Evolutionary conservation across 2,113 vertebrate genomes (phyloP), one percentile per base, ranked within the genome.

Genomic region (Dipodomys merriami): DNA sequence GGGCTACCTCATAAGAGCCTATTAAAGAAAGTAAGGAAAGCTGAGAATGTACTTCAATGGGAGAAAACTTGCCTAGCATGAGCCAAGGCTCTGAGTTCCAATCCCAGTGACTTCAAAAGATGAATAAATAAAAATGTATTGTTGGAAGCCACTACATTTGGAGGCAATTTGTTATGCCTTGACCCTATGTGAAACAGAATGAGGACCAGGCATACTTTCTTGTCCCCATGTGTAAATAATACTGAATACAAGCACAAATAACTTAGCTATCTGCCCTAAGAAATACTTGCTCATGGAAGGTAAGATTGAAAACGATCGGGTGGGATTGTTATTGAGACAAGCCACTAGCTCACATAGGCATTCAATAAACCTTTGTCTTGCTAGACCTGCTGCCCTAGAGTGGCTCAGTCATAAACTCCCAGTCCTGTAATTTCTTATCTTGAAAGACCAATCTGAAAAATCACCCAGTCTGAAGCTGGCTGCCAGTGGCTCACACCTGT

Each of bases 211-310:
- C 64, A 74, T 93, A 77, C 18, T 46, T 79, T 73, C n/a, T 27
- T 77, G n/a, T 79, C 64, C 74, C 30, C 30, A 5, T 49, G 49
- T 49, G 49, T 49, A 49, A 49, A 49, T 49, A 49, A 49, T 49
- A 49, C 49, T 49, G 49, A 49, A 49, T 49, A 91, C 22, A 86
- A 78, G 44, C 77, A 86, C 73, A 93, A 94, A 89, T 64, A 88
- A 79, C 35, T 78, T 78, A 68, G 74, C 69, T 88, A 73, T 76
- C 91, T 78, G 46, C 57, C 79, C 44, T 90, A 82, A 87, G 79
- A 79, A 94, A 95, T 46, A 49, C 72, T 88, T 90, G 68, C 86
- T 87, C 88, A 67, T 83, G 67, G 76, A 83, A 95, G 82, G 76
- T 62, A 86, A 95, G 83, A 69, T 33, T 35, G 82, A 92, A 86